phyloP scores from a whole-genome alignment of 2,888 invertebrate genomes.

The Chamaedrilus cognettii region DNA sequence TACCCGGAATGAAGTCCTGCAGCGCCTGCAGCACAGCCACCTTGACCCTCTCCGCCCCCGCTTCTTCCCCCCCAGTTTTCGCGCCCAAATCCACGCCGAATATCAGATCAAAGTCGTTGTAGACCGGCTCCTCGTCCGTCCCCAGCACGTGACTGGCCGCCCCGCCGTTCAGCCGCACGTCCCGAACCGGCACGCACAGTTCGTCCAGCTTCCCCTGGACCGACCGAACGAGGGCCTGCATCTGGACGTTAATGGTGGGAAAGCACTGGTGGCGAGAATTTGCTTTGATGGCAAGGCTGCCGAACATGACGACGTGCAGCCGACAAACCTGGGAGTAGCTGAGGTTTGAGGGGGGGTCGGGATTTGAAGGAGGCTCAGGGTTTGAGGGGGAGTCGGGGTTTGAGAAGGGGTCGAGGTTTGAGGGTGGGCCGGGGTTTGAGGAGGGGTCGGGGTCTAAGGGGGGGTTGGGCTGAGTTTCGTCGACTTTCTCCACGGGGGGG shows the following conservation, averaged over 20 bases:
- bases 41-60: conserved; percentile 78
- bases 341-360: too few species aligned
- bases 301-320: conserved; percentile 94
- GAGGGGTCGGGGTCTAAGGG: too few species aligned
- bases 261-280: conserved; percentile 68
- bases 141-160: conserved; percentile 92
- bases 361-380: too few species aligned
- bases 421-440: too few species aligned
- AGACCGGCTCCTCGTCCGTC: conserved; percentile 69
- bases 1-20: conserved; percentile 76
- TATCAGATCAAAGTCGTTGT: conserved; percentile 98
- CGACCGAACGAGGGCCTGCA: conserved; percentile 90
- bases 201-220: conserved; percentile 86
- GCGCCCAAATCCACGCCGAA: conserved; percentile 92
- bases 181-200: conserved; percentile 71
- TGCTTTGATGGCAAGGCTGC: conserved; percentile 88
- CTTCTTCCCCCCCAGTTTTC: conserved; percentile 59
- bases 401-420: too few species aligned
- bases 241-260: conserved; percentile 67
- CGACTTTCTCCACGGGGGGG: too few species aligned
- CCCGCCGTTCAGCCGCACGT: conserved; percentile 96
- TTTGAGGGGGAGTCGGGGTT: too few species aligned
- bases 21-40: conserved; percentile 91
- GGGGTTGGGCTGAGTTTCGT: too few species aligned
- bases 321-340: conserved; percentile 94